phyloP scores from a whole-genome alignment of 2,888 invertebrate genomes.

The Acanthosepion lycidas region DNA sequence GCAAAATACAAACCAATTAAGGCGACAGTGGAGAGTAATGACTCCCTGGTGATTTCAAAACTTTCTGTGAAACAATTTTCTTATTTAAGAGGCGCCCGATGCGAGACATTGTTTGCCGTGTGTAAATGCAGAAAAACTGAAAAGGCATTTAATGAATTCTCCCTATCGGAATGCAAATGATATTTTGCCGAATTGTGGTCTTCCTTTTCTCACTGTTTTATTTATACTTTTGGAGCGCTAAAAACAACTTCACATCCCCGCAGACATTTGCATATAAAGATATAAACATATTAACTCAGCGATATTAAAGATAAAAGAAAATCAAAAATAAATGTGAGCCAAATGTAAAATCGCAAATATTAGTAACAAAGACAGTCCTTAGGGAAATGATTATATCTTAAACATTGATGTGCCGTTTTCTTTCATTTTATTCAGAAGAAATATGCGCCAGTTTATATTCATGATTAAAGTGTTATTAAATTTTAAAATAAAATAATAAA shows the following conservation, averaged over 20 bases:
- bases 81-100: background rate
- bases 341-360: background rate
- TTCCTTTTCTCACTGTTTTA: background rate
- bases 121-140: background rate
- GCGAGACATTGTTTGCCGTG: background rate
- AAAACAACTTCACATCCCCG: background rate
- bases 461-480: too few relatives aligned
- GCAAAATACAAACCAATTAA: background rate
- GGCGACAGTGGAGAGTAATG: background rate
- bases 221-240: background rate
- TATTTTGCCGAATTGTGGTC: background rate
- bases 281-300: background rate
- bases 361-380: background rate
- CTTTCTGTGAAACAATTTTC: background rate
- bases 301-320: background rate
- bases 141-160: background rate
- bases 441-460: too few relatives aligned
- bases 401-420: too few relatives aligned
- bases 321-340: background rate
- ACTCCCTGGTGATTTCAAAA: background rate
- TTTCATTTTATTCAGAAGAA: too few relatives aligned
- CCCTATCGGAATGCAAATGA: constrained; percentile 6
- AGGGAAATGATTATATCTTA: background rate
- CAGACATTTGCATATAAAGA: background rate
- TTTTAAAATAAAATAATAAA: too few relatives aligned